Base-by-base conservation (phyloP, 2,113 vertebrate genomes). In the Pseudonaja textilis region DNA sequence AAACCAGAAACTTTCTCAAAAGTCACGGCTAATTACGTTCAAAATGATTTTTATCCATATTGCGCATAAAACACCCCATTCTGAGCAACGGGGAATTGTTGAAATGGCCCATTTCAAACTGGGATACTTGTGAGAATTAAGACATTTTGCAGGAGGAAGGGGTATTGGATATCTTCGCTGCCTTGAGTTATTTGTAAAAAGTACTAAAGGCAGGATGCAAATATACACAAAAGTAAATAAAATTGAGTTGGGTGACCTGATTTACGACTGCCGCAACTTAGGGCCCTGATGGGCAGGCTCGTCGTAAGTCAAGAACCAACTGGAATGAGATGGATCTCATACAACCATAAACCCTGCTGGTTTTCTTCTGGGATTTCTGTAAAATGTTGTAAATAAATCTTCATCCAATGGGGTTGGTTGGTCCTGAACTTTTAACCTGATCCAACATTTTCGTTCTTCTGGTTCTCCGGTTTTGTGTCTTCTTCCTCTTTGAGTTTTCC, bases 401-500 rank as follows among this genome's bases (percentile, higher is more conserved):
- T 74, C n/a, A 20, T 74, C 69, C n/a, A 34, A 7, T 5, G 5
- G n/a, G 5, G n/a, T 34, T 34, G 5, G n/a, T 34, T 34, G 18
- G n/a, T 39, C 14, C 12, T 74, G 69, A 74, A 34, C 26, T 91
- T 45, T 39, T 42, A 50, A 2, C 11, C 59, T 1, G n/a, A 11
- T 45, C 23, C 4, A 29, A 52, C 3, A 11, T 7, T 8, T 22
- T 14, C 10, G 10, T 12, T 34, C 3, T 59, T 26, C 42, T 26
- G 54, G 26, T 26, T 92, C 16, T 7, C 55, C 52, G 34, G 42
- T 14, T 5, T 57, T 88, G 20, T 34, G 6, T 0, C 0, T 47
- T 64, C 20, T 81, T 39, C 57, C 34, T 39, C 74, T 74, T 34
- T 39, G n/a, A 74, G 69, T 34, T 39, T 74, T 20, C n/a, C n/a